Percentiles rank a stretch among this genome's conserved stretches.
Evolutionary conservation across 2,113 vertebrate species (phyloP).

Genomic region (Coptodon rendalli): DNA sequence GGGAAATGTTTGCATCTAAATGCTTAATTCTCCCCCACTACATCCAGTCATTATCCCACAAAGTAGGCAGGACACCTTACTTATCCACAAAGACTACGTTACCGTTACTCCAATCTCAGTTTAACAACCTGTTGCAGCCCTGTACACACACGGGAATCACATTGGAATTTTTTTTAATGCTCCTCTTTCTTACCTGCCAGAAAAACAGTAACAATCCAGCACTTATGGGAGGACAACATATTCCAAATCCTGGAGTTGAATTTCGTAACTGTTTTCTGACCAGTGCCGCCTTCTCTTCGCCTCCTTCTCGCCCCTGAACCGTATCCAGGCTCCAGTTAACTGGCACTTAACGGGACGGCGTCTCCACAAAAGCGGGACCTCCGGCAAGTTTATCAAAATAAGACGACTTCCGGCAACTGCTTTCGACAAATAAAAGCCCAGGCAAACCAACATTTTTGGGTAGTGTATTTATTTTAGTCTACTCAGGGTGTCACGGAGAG

Average conservation of each 20-base stretch:
- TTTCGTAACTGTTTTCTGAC: background rate
- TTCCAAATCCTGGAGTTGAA: background rate
- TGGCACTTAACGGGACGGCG: conserved; percentile 23
- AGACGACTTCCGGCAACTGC: accelerated
- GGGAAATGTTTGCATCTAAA: background rate
- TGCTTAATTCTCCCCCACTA: background rate
- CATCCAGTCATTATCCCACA: background rate
- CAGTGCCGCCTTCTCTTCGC: background rate
- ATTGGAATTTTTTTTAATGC: background rate
- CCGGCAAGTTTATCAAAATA: background rate
- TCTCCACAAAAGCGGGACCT: background rate
- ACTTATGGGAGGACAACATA: background rate
- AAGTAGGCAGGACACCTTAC: background rate
- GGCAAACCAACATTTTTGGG: background rate
- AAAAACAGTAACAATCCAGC: conserved; percentile 45
- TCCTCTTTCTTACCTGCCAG: conserved; percentile 49
- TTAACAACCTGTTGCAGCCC: conserved; percentile 24
- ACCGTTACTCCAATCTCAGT: background rate
- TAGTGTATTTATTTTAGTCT: background rate
- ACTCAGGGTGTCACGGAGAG: background rate
- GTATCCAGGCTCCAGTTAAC: background rate
- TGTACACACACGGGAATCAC: background rate
- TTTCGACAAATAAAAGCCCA: conserved; percentile 9
- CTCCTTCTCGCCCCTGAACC: conserved; percentile 5
- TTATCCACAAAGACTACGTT: background rate